Evolutionary conservation across 1,140 invertebrate species (phyloP), one percentile per base, ranked within the genome.

Genomic region (Latrodectus geometricus): DNA sequence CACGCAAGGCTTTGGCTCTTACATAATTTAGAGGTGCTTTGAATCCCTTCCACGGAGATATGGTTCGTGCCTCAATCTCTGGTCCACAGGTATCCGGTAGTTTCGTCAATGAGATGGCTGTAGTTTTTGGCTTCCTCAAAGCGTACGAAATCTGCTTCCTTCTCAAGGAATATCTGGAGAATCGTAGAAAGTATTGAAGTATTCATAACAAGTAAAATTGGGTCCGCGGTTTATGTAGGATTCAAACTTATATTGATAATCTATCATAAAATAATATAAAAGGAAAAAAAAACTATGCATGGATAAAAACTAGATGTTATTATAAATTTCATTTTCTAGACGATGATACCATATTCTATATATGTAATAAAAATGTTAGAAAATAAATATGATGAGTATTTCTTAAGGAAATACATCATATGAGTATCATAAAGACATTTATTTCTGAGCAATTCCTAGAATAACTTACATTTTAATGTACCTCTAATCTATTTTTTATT

Each of bases 1-100:
- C 49, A 48, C 69, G 52, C 23, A 49, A 50, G 20, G n/a, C 54
- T 8, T 70, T 21, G n/a, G 48, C n/a, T 50, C 73, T 21, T 84
- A 84, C 82, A 84, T 84, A 84, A 84, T 84, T 84, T 76, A 84
- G n/a, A 23, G 20, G 73, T 69, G 48, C 73, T 84, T 84, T 75
- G 76, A 61, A 48, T 61, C 54, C 54, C 82, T 49, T 78, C 52
- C 52, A 21, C 69, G 80, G 72, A 82, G 80, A 72, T 82, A 49
- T 68, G 61, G 82, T 76, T 84, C 82, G 82, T 84, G 82, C 65
- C 23, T 76, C 80, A 82, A 82, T 82, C 68, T 76, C 20, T 8
- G 48, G 82, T 15, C 82, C 15, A 84, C 82, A 84, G 82, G 82
- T 84, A 84, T 76, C 82, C 56, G 48, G 21, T 12, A 76, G 12